Conservation (phyloP, 2,888 invertebrate genomes). For the Leptinotarsa peninsularis region DNA sequence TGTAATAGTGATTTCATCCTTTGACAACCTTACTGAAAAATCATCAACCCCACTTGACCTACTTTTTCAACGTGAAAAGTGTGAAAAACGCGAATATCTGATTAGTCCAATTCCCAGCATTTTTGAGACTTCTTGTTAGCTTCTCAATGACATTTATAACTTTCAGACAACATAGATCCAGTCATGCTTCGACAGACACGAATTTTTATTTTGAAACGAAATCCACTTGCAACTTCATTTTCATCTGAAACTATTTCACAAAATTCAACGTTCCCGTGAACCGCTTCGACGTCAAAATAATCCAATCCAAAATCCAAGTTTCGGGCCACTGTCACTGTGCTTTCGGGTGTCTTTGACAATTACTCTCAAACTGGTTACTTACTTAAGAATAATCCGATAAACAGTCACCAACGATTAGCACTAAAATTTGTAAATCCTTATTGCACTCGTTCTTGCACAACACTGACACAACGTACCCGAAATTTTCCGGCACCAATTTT, state of each 20-base stretch:
- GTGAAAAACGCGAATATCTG: too few relatives aligned
- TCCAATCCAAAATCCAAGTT: conserved; percentile 11
- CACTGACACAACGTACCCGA: conserved; percentile 49
- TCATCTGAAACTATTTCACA: conserved; percentile 1
- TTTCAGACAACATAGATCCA: background rate
- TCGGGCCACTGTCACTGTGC: conserved; percentile 35
- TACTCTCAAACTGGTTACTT: conserved; percentile 35
- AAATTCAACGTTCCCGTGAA: conserved; percentile 3
- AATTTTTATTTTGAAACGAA: background rate
- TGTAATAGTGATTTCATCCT: background rate
- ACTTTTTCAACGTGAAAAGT: background rate
- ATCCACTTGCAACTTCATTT: conserved; percentile 6
- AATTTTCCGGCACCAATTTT: conserved; percentile 36
- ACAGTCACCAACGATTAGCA: conserved; percentile 32
- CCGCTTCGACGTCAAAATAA: conserved; percentile 17
- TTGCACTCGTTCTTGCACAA: conserved; percentile 39
- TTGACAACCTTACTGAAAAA: background rate
- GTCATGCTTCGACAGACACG: background rate
- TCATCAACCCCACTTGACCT: background rate
- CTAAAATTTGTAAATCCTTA: conserved; percentile 34
- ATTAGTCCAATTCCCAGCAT: background rate
- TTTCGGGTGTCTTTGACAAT: conserved; percentile 16
- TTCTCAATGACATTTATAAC: background rate
- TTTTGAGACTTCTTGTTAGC: conserved; percentile 13
- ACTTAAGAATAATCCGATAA: conserved; percentile 41